Conservation (phyloP, 2,797 vertebrate genomes). For the Selene dorsalis region DNA sequence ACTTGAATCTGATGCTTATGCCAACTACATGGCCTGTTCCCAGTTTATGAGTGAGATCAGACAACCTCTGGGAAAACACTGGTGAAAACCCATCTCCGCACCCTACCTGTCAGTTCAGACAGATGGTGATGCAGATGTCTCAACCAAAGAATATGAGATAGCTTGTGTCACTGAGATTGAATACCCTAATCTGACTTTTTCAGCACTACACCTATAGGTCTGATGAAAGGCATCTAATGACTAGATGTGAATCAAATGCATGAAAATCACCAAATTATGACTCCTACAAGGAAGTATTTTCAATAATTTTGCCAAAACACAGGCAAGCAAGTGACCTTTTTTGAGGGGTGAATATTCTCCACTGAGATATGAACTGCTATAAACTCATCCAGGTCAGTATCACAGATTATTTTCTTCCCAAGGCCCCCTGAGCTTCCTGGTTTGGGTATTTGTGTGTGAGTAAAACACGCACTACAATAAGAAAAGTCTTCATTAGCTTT, state of each 20-base stretch:
- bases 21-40: too few species aligned
- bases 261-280: not conserved
- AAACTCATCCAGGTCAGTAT: slow-evolving; percentile 8
- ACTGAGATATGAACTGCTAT: slow-evolving; percentile 6
- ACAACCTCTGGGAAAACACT: too few species aligned
- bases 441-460: not conserved
- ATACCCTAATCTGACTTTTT: not conserved
- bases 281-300: not conserved
- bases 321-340: not conserved
- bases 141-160: too few species aligned
- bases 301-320: not conserved
- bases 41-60: too few species aligned
- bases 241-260: not conserved
- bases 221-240: too few species aligned
- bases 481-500: not conserved
- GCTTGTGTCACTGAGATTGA: too few species aligned
- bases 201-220: not conserved
- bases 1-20: too few species aligned
- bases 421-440: too few species aligned
- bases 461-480: slow-evolving; percentile 1
- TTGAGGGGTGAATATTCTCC: slow-evolving; percentile 11
- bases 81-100: too few species aligned
- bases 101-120: too few species aligned
- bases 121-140: too few species aligned
- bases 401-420: not conserved